These are phyloP conservation scores for Zeuzera pyrina DNA, from an alignment of 2,888 invertebrate species.

Conservation along the genomic window DNA sequence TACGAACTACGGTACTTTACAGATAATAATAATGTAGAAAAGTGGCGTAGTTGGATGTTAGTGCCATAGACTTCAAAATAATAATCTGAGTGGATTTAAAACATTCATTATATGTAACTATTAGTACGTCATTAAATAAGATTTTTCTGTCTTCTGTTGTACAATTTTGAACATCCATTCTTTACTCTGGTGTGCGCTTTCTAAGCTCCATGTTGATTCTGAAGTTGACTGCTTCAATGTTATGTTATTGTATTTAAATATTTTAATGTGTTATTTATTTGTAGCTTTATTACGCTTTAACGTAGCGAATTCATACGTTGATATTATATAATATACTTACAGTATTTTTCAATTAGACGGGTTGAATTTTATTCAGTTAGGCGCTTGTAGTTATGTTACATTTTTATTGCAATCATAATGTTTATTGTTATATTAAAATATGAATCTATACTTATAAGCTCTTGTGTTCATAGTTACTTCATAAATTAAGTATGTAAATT, in stretches of 20 bases:
- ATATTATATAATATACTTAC: conserved; percentile 23
- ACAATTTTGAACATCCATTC: no score
- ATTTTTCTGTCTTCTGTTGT: no score
- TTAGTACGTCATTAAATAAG: not conserved
- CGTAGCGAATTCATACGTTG: conserved; percentile 39
- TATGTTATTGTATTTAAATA: conserved; percentile 71
- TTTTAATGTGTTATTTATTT: conserved; percentile 73
- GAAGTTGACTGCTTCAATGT: conserved; percentile 65
- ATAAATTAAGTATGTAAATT: conserved; percentile 1
- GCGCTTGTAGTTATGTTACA: conserved; percentile 28
- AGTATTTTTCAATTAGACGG: conserved; percentile 37
- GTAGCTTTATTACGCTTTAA: conserved; percentile 68
- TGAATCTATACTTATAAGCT: not conserved
- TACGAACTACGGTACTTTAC: not conserved
- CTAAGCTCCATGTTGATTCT: conserved; percentile 37
- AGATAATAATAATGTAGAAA: not conserved
- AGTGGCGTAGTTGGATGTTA: conserved; percentile 37
- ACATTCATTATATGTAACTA: not conserved
- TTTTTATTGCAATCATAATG: conserved; percentile 5
- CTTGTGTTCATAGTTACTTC: conserved; percentile 1
- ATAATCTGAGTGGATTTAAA: conserved; percentile 20
- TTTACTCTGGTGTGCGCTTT: conserved; percentile 26
- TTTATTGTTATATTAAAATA: not conserved
- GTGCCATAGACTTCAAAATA: conserved; percentile 62
- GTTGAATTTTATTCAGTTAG: conserved; percentile 47